phyloP scores from a whole-genome alignment of 2,113 vertebrate genomes.

The Mustelus asterias region DNA sequence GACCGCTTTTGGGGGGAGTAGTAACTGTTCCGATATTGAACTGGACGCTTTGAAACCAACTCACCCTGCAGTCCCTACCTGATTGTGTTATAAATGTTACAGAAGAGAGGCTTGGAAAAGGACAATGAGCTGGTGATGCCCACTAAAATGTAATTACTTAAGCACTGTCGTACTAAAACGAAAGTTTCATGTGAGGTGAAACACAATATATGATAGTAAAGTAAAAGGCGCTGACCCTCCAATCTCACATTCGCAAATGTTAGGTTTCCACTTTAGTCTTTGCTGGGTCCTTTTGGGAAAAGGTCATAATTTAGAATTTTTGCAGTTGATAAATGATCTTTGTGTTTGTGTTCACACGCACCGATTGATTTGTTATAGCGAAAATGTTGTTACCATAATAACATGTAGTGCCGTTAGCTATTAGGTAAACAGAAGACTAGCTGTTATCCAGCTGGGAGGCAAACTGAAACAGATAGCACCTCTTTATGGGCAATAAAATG shows the following conservation, averaged over 20 bases:
- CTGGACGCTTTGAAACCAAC: conserved; percentile 53
- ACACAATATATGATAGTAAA: conserved; percentile 94
- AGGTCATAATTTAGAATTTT: conserved; percentile 98
- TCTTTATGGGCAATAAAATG: conserved; percentile 36
- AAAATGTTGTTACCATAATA: conserved; percentile 78
- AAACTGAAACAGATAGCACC: conserved; percentile 47
- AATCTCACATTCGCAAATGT: conserved; percentile 87
- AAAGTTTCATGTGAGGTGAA: conserved; percentile 69
- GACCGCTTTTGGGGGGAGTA: background rate
- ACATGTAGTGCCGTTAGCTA: conserved; percentile 68
- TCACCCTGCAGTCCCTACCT: conserved; percentile 68
- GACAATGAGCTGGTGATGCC: conserved; percentile 93
- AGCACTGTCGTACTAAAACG: conserved; percentile 85
- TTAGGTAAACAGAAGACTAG: conserved; percentile 74
- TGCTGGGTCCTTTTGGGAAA: conserved; percentile 53
- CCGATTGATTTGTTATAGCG: conserved; percentile 87
- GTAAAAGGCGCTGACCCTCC: conserved; percentile 96
- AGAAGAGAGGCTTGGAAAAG: conserved; percentile 76
- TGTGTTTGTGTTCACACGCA: conserved; percentile 82
- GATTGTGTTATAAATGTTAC: conserved; percentile 84
- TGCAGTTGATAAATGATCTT: conserved; percentile 97
- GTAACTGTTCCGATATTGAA: background rate
- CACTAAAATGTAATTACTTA: conserved; percentile 97
- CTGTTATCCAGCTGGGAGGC: conserved; percentile 54
- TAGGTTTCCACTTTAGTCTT: conserved; percentile 21